phyloP scores from a whole-genome alignment of 2,113 vertebrate genomes.

The Cynoglossus semilaevis region DNA sequence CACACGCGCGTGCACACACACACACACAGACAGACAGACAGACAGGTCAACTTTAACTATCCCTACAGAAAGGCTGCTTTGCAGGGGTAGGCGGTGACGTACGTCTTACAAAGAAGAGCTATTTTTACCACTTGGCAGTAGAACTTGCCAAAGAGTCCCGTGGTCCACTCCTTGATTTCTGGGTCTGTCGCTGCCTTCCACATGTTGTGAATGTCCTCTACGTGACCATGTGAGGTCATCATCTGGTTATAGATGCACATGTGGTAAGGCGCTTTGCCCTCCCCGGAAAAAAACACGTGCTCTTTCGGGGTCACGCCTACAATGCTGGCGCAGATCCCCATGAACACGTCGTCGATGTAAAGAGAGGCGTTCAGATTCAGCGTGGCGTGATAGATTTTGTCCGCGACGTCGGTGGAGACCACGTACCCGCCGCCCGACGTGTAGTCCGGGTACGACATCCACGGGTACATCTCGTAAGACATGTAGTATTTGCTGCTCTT shows the following conservation, averaged over 20 bases:
- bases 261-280: slow-evolving; percentile 88
- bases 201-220: slow-evolving; percentile 83
- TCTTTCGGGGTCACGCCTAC: slow-evolving; percentile 84
- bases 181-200: slow-evolving; percentile 87
- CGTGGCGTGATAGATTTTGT: slow-evolving; percentile 86
- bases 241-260: slow-evolving; percentile 91
- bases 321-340: slow-evolving; percentile 92
- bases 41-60: slow-evolving; percentile 20
- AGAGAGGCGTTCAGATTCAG: slow-evolving; percentile 88
- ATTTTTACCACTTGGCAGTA: slow-evolving; percentile 86
- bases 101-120: slow-evolving; percentile 82
- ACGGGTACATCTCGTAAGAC: slow-evolving; percentile 89
- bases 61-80: slow-evolving; percentile 85
- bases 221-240: slow-evolving; percentile 94
- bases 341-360: slow-evolving; percentile 96
- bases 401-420: slow-evolving; percentile 84
- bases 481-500: slow-evolving; percentile 94
- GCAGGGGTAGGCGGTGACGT: slow-evolving; percentile 84
- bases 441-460: slow-evolving; percentile 91
- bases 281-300: slow-evolving; percentile 90
- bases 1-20: no score
- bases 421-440: slow-evolving; percentile 92
- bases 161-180: slow-evolving; percentile 74
- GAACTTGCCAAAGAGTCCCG: slow-evolving; percentile 78
- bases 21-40: background rate